phyloP scores from a whole-genome alignment of 2,797 vertebrate species.

The Gambusia yucatana region DNA sequence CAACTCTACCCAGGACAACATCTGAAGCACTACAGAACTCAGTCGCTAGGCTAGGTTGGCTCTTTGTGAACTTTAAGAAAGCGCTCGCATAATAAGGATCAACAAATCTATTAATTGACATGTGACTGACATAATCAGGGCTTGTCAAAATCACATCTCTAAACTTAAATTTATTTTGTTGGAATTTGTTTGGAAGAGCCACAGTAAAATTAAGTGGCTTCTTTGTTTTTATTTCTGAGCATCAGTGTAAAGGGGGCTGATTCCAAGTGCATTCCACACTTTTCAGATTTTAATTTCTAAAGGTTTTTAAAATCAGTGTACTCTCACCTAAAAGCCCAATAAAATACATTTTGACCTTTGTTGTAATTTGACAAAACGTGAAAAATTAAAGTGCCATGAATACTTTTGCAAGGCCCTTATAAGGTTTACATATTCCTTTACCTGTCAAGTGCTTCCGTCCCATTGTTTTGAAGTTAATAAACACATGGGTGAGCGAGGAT shows the following conservation, averaged over 20 bases:
- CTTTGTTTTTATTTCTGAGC: background rate
- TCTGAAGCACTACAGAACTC: background rate
- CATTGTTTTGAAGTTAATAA: background rate
- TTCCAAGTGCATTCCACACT: background rate
- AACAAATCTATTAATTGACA: background rate
- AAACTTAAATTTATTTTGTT: background rate
- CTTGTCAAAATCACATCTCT: background rate
- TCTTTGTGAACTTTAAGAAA: background rate
- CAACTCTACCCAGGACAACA: background rate
- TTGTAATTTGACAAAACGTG: background rate
- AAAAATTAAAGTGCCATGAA: background rate
- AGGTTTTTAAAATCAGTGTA: background rate
- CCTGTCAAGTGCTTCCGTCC: background rate
- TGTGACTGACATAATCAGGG: background rate
- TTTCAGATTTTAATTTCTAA: background rate
- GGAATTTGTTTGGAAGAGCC: background rate
- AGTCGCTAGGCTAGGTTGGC: background rate
- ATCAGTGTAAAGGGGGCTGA: background rate
- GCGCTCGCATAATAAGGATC: background rate
- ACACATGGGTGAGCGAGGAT: background rate
- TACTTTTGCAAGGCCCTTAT: background rate
- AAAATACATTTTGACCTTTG: background rate
- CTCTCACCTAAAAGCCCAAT: background rate
- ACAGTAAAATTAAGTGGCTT: background rate
- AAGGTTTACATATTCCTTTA: background rate